Percentiles rank a stretch among this genome's conserved stretches.
Conservation (phyloP, 2,888 invertebrate genomes). For the Ctenicera cuprea region DNA sequence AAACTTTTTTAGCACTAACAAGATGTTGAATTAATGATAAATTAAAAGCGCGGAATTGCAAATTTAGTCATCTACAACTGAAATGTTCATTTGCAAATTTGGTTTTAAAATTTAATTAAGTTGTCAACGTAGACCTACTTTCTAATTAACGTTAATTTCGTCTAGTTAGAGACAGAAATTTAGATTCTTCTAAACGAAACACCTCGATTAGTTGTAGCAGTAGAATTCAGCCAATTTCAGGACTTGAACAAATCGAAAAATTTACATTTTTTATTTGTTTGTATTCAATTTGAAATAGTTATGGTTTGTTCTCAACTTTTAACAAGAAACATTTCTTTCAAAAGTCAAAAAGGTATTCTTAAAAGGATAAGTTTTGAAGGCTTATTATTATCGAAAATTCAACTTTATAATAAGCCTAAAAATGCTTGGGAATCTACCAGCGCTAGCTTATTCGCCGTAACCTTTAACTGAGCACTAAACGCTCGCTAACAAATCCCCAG, state of each 20-base stretch:
- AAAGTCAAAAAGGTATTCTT: background rate
- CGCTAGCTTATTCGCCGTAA: constrained; percentile 29
- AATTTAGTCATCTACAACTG: background rate
- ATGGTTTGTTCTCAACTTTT: too few relatives aligned
- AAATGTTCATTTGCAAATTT: constrained; percentile 14
- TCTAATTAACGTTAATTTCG: constrained; percentile 7
- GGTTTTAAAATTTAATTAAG: constrained; percentile 25
- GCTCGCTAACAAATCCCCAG: constrained; percentile 37
- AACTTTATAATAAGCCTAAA: constrained; percentile 2
- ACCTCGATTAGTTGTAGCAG: too few relatives aligned
- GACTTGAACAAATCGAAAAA: background rate
- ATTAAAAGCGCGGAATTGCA: background rate
- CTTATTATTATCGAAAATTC: constrained; percentile 1
- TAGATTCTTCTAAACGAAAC: background rate
- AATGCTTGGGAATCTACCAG: constrained; percentile 5
- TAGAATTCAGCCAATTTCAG: too few relatives aligned
- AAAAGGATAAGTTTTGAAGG: background rate
- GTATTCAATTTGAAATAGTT: background rate
- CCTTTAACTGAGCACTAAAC: constrained; percentile 30
- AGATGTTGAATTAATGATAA: too few relatives aligned
- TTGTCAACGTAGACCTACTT: constrained; percentile 1
- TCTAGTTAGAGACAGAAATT: constrained; percentile 2
- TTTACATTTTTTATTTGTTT: background rate
- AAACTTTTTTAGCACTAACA: too few relatives aligned
- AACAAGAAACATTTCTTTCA: background rate